Percentiles rank a stretch among this genome's conserved stretches.
Conservation (phyloP, 2,113 vertebrate genomes). For the Apaloderma vittatum region DNA sequence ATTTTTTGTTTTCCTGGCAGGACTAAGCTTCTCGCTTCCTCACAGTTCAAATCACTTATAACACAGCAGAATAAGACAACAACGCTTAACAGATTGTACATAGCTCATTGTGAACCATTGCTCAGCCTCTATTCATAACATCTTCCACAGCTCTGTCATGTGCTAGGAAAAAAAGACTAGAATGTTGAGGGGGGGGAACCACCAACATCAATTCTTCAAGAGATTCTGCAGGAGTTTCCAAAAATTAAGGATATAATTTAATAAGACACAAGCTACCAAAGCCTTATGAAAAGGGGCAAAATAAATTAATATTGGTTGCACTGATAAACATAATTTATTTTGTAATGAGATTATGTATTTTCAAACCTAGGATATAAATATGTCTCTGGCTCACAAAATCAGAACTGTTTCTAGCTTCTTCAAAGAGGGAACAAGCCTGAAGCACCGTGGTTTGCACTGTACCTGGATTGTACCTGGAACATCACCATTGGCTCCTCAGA, state of each 20-base stretch:
- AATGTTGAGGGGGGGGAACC: neutral
- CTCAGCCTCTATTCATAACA: neutral
- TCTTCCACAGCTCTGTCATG: neutral
- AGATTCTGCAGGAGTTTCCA: neutral
- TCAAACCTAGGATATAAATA: neutral
- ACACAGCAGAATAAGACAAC: neutral
- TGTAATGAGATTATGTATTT: neutral
- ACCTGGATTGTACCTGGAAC: neutral
- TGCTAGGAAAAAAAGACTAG: neutral
- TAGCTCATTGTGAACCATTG: neutral
- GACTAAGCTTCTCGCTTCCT: neutral
- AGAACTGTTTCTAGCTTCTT: neutral
- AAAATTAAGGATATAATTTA: neutral
- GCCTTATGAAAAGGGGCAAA: neutral
- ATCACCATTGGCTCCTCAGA: neutral
- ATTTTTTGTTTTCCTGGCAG: neutral
- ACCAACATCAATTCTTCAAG: neutral
- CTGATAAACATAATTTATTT: neutral
- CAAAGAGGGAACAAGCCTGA: neutral
- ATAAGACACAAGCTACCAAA: neutral
- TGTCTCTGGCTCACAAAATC: neutral
- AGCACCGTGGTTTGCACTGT: neutral
- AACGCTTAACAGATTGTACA: neutral
- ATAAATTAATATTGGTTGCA: neutral
- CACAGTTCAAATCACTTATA: neutral